These are phyloP conservation scores for Drosophila nebulosa DNA, from an alignment of 1,140 invertebrate genomes.

Conservation along the genomic window DNA sequence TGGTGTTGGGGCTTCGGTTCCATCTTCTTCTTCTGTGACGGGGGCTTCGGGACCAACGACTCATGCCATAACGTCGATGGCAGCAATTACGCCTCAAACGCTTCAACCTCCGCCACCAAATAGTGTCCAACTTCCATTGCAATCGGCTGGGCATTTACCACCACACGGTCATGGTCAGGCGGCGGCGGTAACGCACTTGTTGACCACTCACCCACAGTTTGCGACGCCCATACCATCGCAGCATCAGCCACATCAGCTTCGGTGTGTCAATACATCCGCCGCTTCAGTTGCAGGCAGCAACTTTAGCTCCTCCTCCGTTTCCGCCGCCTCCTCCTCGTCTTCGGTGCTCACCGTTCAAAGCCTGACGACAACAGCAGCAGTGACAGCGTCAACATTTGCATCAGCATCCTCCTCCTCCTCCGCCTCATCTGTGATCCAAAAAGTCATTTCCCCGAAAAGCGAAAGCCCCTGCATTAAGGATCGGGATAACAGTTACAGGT, in stretches of 20 bases:
- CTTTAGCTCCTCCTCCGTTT: conserved; percentile 17
- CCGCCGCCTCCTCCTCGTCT: conserved; percentile 3
- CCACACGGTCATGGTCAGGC: conserved; percentile 36
- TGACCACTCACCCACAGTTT: conserved; percentile 49
- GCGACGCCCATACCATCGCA: conserved; percentile 22
- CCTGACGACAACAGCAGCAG: conserved; percentile 38
- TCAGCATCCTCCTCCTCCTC: conserved; percentile 32
- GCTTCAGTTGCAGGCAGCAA: conserved; percentile 12
- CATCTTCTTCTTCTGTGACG: conserved; percentile 17
- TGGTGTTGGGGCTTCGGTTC: conserved; percentile 16
- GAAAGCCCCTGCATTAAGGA: conserved; percentile 88
- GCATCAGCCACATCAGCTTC: conserved; percentile 39
- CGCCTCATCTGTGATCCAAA: conserved; percentile 79
- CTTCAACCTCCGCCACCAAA: conserved; percentile 37
- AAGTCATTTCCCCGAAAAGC: conserved; percentile 86
- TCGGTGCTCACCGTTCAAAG: conserved; percentile 49
- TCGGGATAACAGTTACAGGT: conserved; percentile 92
- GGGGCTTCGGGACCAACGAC: conserved; percentile 32
- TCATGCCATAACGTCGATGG: conserved; percentile 18
- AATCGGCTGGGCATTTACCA: conserved; percentile 38
- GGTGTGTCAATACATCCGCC: conserved; percentile 30
- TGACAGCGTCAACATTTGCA: conserved; percentile 37
- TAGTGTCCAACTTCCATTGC: conserved; percentile 43
- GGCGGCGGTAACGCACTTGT: conserved; percentile 59
- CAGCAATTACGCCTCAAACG: conserved; percentile 30